A percentile compares a stretch with the other conserved stretches of the same genome.
Evolutionary conservation across 1,140 invertebrate genomes (phyloP).

Genomic region (Drosophila novamexicana): DNA sequence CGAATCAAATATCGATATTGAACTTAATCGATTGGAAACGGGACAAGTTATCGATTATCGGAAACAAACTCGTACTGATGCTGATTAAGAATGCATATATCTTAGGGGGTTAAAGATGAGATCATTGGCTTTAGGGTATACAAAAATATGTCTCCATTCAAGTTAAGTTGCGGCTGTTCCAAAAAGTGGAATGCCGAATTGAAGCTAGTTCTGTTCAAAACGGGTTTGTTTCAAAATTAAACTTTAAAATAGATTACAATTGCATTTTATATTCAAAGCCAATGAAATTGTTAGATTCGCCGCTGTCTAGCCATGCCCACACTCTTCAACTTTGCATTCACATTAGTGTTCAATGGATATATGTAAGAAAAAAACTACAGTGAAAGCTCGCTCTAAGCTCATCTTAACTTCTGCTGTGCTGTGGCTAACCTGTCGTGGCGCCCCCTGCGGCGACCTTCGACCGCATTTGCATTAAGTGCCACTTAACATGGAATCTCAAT

Average conservation of each 20-base stretch:
- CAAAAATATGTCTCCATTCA: too few species aligned
- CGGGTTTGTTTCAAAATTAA: too few species aligned
- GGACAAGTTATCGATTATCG: too few species aligned
- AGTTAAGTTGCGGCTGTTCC: too few species aligned
- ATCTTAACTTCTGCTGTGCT: slow-evolving; percentile 17
- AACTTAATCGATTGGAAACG: too few species aligned
- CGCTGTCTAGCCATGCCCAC: slow-evolving; percentile 18
- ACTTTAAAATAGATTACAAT: background rate
- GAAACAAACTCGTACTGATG: too few species aligned
- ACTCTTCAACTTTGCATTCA: background rate
- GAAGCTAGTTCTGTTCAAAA: too few species aligned
- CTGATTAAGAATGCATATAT: too few species aligned
- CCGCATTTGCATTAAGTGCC: slow-evolving; percentile 82
- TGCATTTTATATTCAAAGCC: background rate
- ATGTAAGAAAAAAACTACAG: background rate
- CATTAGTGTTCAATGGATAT: slow-evolving; percentile 16
- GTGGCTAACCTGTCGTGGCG: slow-evolving; percentile 22
- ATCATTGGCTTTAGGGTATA: too few species aligned
- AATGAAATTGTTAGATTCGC: background rate
- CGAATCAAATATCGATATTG: too few species aligned
- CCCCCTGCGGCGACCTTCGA: slow-evolving; percentile 49
- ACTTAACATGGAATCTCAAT: slow-evolving; percentile 83
- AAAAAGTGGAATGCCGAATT: too few species aligned
- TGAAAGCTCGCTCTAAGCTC: slow-evolving; percentile 1
- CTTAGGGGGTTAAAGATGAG: too few species aligned